Evolutionary conservation across 2,113 vertebrate genomes (phyloP).

Genomic region (Saccopteryx bilineata): DNA sequence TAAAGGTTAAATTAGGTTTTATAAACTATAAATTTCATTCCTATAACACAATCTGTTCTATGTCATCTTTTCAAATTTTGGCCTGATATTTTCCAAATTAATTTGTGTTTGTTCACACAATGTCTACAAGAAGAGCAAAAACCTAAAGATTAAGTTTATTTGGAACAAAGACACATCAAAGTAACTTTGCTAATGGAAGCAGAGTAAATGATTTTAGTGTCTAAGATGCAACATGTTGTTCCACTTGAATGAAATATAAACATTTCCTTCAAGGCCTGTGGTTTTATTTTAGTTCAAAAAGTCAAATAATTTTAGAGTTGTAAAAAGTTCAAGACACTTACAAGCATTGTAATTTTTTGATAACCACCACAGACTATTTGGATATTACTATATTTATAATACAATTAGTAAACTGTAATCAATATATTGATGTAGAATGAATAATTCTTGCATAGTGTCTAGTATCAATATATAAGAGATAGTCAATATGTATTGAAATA

Average conservation of each 20-base stretch:
- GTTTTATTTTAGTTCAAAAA: conserved; percentile 35
- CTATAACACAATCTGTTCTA: not conserved
- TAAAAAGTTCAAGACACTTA: not conserved
- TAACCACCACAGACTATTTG: not conserved
- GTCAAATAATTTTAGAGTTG: not conserved
- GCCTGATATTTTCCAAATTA: not conserved
- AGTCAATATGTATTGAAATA: not conserved
- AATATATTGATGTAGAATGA: not conserved
- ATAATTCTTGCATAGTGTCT: not conserved
- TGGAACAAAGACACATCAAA: not conserved
- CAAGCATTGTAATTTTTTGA: not conserved
- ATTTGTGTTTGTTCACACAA: not conserved
- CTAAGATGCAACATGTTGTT: not conserved
- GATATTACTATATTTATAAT: not conserved
- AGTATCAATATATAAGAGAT: not conserved
- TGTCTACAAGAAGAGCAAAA: not conserved
- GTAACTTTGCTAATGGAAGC: not conserved
- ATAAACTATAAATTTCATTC: not conserved
- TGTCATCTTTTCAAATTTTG: not conserved
- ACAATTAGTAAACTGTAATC: not conserved
- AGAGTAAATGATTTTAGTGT: not conserved
- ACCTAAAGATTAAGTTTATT: not conserved
- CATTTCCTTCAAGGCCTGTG: not conserved
- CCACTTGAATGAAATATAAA: not conserved
- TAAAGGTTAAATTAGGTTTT: not conserved